Conservation (phyloP, 2,113 vertebrate species). For the Sapajus apella region DNA sequence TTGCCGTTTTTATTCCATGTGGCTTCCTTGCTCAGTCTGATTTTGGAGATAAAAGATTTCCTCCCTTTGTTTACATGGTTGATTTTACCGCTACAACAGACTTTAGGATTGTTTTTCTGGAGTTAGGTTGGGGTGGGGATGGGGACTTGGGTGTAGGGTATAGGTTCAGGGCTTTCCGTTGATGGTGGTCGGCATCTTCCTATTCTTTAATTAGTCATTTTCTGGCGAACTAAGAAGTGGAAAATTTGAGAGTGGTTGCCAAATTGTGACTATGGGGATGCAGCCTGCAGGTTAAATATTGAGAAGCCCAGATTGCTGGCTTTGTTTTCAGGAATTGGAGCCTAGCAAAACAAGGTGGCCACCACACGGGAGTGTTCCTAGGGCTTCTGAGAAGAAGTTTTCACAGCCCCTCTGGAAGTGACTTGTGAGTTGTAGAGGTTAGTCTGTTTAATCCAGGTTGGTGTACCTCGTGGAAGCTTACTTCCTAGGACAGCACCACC, state of each 20-base stretch:
- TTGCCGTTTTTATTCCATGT: conserved; percentile 37
- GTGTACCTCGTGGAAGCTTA: not conserved
- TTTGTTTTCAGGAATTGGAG: conserved; percentile 16
- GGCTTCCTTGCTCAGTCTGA: conserved; percentile 60
- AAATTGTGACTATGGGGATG: not conserved
- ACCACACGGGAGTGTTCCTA: not conserved
- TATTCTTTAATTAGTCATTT: not conserved
- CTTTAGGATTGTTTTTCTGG: conserved; percentile 41
- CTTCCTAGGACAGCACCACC: not conserved
- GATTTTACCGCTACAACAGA: conserved; percentile 31
- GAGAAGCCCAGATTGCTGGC: not conserved
- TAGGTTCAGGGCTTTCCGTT: not conserved
- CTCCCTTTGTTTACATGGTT: conserved; percentile 68
- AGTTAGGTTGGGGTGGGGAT: not conserved
- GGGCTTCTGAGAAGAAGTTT: not conserved
- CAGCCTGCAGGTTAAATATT: not conserved
- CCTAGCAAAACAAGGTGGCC: not conserved
- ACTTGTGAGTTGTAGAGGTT: not conserved
- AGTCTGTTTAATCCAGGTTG: not conserved
- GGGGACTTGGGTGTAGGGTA: not conserved
- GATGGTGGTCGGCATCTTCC: not conserved
- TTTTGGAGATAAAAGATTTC: conserved; percentile 75
- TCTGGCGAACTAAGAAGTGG: not conserved
- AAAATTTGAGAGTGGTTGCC: not conserved
- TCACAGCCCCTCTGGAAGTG: not conserved